Conservation (phyloP, 35 echinoderm and acorn worm species). For the Heliocidaris erythrogramma region DNA sequence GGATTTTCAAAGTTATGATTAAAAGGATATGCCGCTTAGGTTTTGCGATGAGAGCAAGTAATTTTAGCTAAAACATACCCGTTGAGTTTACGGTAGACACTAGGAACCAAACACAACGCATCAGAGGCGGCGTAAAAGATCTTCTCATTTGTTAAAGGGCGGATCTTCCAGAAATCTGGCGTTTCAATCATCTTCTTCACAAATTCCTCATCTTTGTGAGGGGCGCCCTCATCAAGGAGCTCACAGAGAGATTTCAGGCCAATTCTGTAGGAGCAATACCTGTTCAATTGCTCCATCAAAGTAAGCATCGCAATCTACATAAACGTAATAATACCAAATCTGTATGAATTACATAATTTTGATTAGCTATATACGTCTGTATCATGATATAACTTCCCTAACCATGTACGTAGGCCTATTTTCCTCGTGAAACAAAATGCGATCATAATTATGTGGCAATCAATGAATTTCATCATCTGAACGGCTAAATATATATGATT, state of each 20-base stretch:
- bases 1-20: no score
- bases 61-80: background rate
- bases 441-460: no score
- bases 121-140: constrained; percentile 39
- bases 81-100: background rate
- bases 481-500: no score
- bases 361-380: background rate
- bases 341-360: no score
- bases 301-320: constrained; percentile 5
- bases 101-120: constrained; percentile 31
- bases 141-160: constrained; percentile 28
- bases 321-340: background rate
- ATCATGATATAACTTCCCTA: background rate
- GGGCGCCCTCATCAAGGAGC: background rate
- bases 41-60: background rate
- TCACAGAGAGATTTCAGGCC: constrained; percentile 22
- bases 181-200: constrained; percentile 27
- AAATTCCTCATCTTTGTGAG: constrained; percentile 21
- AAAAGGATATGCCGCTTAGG: no score
- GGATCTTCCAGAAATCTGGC: constrained; percentile 23
- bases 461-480: no score
- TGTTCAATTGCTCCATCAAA: constrained; percentile 14
- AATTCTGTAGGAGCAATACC: background rate
- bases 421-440: no score
- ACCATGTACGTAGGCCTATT: no score